Evolutionary conservation across 92 coral and sea anemone species (phyloP).

Genomic region (Galaxea fascicularis): DNA sequence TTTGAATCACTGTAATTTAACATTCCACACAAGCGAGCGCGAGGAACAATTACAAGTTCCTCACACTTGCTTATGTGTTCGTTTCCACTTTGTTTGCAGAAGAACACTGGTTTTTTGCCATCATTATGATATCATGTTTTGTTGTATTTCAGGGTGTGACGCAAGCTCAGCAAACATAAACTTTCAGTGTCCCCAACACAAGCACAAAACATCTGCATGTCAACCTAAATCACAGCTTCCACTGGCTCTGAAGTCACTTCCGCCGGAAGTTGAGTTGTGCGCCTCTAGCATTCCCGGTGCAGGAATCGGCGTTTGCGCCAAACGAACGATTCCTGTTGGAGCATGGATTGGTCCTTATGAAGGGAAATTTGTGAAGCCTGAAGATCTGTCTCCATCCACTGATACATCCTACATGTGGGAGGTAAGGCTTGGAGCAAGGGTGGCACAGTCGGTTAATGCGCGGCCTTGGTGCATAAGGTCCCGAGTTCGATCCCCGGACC

Average conservation of each 20-base stretch:
- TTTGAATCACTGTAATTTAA: not conserved
- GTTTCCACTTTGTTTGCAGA: not conserved
- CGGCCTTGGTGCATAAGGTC: too few relatives aligned
- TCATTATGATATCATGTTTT: not conserved
- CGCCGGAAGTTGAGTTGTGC: conserved; percentile 56
- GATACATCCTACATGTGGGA: conserved; percentile 75
- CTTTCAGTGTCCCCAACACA: conserved; percentile 29
- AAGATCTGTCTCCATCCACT: conserved; percentile 4
- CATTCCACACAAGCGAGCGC: not conserved
- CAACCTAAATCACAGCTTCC: not conserved
- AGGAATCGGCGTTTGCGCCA: conserved; percentile 64
- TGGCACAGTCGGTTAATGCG: too few relatives aligned
- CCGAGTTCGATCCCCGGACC: too few relatives aligned
- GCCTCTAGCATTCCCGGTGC: conserved; percentile 60
- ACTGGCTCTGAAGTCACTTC: conserved; percentile 47
- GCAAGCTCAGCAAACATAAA: conserved; percentile 18
- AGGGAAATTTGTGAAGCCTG: conserved; percentile 56
- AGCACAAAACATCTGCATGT: not conserved
- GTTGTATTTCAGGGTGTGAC: conserved; percentile 39
- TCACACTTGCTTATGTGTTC: not conserved
- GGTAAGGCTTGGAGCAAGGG: conserved; percentile 58
- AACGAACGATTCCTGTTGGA: conserved; percentile 61
- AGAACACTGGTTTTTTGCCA: not conserved
- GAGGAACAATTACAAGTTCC: too few relatives aligned
- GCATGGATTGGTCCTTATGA: conserved; percentile 83